Percentiles rank a stretch among this genome's conserved stretches.
Conservation (phyloP, 2,888 invertebrate species). For the Pristionchus mayeri region DNA sequence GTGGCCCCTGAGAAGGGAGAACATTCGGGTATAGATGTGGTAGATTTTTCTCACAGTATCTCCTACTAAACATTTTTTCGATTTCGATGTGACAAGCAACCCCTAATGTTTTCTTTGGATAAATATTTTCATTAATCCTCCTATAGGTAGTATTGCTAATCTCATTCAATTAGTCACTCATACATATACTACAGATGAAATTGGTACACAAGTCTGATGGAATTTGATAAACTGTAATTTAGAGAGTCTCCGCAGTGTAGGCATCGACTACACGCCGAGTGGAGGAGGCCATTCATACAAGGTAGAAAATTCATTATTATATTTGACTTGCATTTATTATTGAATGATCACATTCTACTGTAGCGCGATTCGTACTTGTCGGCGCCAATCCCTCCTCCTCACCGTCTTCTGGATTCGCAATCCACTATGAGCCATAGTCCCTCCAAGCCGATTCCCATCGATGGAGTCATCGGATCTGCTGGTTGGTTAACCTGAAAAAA, state of each 20-base stretch:
- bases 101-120: no score
- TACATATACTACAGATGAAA: neutral
- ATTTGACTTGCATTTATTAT: no score
- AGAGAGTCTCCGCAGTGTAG: conserved; percentile 46
- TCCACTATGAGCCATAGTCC: neutral
- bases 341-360: neutral
- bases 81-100: no score
- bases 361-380: neutral
- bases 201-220: neutral
- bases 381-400: conserved; percentile 14
- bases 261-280: conserved; percentile 47
- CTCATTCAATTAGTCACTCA: no score
- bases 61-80: no score
- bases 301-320: no score
- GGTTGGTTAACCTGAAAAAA: neutral
- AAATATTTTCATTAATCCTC: no score
- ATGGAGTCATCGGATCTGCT: conserved; percentile 34
- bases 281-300: neutral
- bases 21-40: no score
- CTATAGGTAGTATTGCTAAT: no score
- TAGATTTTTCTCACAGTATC: no score
- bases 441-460: conserved; percentile 39
- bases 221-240: neutral
- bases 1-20: no score
- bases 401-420: neutral